Evolutionary conservation across 2,113 vertebrate species (phyloP).

Genomic region (Riparia riparia): DNA sequence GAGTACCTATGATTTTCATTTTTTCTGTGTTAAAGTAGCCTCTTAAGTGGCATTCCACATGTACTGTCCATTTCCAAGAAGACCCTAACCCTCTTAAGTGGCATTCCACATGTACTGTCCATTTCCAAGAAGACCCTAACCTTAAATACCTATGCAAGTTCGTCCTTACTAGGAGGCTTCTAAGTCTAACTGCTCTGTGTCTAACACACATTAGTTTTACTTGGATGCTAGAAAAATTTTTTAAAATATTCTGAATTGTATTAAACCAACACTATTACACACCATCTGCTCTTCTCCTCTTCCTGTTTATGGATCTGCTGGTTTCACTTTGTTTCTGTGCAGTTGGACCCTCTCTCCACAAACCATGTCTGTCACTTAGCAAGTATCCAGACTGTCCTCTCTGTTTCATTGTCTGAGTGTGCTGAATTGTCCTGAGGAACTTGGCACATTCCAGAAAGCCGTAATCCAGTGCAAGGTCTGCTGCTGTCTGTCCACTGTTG

Average conservation of each 20-base stretch:
- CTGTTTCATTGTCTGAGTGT: conserved; percentile 55
- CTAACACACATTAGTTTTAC: neutral
- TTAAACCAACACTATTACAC: neutral
- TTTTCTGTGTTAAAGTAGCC: neutral
- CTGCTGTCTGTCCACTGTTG: conserved; percentile 80
- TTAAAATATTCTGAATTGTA: neutral
- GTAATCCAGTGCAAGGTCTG: conserved; percentile 77
- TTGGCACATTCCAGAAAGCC: conserved; percentile 80
- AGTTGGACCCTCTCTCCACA: neutral
- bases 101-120: neutral
- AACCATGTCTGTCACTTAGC: neutral
- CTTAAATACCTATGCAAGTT: neutral
- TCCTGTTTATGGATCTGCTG: conserved; percentile 47
- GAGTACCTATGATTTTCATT: neutral
- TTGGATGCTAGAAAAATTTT: neutral
- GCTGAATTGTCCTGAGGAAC: conserved; percentile 75
- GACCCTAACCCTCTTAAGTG: neutral
- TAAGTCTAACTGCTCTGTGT: neutral
- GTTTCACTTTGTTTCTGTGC: conserved; percentile 55
- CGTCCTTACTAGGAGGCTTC: neutral
- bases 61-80: neutral
- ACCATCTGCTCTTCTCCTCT: conserved; percentile 70
- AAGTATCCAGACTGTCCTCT: neutral
- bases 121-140: neutral
- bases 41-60: neutral